Evolutionary conservation across 2,113 vertebrate species (phyloP), one percentile per base, ranked within the genome.

Genomic region (Ascaphus truei): DNA sequence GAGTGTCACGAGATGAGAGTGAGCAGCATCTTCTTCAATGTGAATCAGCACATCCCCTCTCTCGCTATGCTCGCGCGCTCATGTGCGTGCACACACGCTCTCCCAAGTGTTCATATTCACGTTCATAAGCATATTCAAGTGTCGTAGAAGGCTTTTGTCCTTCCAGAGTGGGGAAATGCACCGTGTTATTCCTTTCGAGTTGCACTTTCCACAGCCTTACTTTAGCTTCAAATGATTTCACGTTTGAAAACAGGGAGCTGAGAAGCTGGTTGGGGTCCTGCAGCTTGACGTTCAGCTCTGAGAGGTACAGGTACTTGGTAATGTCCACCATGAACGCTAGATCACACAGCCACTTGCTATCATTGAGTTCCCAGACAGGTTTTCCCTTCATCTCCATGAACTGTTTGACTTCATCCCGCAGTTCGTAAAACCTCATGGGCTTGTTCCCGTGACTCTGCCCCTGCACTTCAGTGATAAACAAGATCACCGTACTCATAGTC

Each of bases 261-360:
- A 81, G 69, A 61, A 78, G 58, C 68, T 78, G 62, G 72, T 77
- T 79, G 8, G 72, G 69, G 26, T 60, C 71, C 52, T 79, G 75
- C 12, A 79, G 53, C 29, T 79, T 79, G 25, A 72, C 48, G 30
- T 73, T 78, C 29, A 81, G 55, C 65, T 75, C 62, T 65, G 68
- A 73, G 9, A 80, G 74, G 47, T 80, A 68, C 22, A 81, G 10
- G 47, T 25, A 50, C 47, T 68, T 64, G 7, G 50, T 75, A 48
- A 73, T 75, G 67, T 79, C 75, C 31, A 8, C 8, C 4, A 7
- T n/a, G n/a, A n/a, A 8, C 15, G 8, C n/a, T 8, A 43, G 39
- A 74, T 74, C 73, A 69, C 57, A 75, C 45, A 71, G 55, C 72
- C 71, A 73, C 64, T 74, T 73, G 33, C 31, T 64, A 55, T 81